These are phyloP conservation scores for Lucilia sericata DNA, from an alignment of 1,140 invertebrate genomes.

Conservation along the genomic window DNA sequence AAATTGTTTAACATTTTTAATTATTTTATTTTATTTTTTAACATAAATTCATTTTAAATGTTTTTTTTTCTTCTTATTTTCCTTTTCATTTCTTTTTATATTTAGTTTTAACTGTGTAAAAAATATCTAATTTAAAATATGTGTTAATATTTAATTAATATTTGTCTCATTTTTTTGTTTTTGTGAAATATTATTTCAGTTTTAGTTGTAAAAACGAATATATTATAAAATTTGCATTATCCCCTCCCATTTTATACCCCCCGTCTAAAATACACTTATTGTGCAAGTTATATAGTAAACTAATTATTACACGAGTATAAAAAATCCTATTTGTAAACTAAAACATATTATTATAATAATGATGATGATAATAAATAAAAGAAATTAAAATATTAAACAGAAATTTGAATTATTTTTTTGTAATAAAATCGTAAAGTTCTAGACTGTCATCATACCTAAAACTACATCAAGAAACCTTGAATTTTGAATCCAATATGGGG, in stretches of 20 bases:
- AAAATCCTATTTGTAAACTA: constrained; percentile 24
- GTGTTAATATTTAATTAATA: not conserved
- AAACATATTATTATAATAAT: not conserved
- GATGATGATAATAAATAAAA: constrained; percentile 1
- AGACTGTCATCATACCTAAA: too few relatives aligned
- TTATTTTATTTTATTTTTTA: not conserved
- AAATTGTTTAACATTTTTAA: not conserved
- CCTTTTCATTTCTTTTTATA: not conserved
- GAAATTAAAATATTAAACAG: not conserved
- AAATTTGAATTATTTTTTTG: too few relatives aligned
- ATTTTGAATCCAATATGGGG: too few relatives aligned
- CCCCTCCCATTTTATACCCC: not conserved
- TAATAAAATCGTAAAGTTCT: too few relatives aligned
- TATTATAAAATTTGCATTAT: not conserved
- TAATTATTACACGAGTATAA: not conserved
- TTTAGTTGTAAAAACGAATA: not conserved
- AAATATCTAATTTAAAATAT: not conserved
- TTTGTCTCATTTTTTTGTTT: not conserved
- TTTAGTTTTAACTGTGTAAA: not conserved
- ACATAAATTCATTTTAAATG: not conserved
- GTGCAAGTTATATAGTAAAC: not conserved
- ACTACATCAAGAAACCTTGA: too few relatives aligned
- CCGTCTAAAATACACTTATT: not conserved
- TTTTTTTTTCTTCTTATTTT: not conserved
- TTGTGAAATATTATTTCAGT: not conserved